Evolutionary conservation across 2,888 invertebrate genomes (phyloP), one percentile per base, ranked within the genome.

Genomic region (Podabrus alpinus): DNA sequence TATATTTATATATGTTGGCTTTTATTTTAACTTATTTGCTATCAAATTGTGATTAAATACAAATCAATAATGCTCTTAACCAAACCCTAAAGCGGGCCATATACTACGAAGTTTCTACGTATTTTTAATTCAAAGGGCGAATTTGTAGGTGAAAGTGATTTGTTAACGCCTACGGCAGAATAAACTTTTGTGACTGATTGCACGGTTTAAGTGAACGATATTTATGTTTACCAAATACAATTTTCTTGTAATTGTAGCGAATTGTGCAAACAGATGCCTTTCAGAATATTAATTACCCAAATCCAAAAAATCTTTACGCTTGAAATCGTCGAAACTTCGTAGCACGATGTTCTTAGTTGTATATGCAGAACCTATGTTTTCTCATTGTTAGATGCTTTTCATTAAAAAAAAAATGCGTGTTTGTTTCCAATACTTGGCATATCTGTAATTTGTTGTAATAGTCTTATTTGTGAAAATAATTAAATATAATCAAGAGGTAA

Each of bases 401-500:
- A 45, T 45, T 45, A 45, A 45, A 45, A 68, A n/a, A 17, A 70
- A 64, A n/a, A 70, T 62, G 60, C 69, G 62, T 72, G 25, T 75
- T 74, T 72, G 69, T 70, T 74, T 72, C 72, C 70, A 72, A 80
- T 82, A 78, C 68, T 79, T 82, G 81, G 83, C 82, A 83, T 84
- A 83, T 84, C 82, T 82, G 80, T 83, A 82, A 76, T 82, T 79
- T 79, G 79, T 81, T 80, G 73, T 78, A 78, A 78, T 82, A 79
- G 77, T 80, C 82, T 83, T 81, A 79, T 80, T 72, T 74, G 72
- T 77, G 77, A 76, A 74, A 75, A 79, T 73, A 79, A 73, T 80
- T 80, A 45, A 82, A 78, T 80, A 78, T 81, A 80, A 80, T 78
- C 79, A 78, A 77, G 72, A 82, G 83, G 81, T 86, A 83, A 86